phyloP scores from a whole-genome alignment of 2,888 invertebrate species.

The Uloborus plumipes region DNA sequence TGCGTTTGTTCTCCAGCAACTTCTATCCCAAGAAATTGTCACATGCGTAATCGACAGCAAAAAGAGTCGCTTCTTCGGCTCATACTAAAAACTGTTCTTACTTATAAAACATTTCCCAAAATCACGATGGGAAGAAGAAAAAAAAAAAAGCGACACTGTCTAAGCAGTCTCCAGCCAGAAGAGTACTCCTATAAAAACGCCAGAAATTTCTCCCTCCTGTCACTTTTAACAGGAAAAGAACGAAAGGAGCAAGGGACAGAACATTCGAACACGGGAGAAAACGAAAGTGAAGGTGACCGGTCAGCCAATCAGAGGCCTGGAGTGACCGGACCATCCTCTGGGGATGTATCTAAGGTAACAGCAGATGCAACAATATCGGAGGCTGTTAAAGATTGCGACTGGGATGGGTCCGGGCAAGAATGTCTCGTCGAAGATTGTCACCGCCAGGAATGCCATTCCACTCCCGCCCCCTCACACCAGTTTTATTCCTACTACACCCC shows the following conservation, averaged over 20 bases:
- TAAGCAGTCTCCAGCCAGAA: too few relatives aligned
- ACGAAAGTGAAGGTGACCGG: constrained; percentile 28
- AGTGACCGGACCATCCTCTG: constrained; percentile 49
- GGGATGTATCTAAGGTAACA: constrained; percentile 62
- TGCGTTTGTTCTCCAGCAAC: too few relatives aligned
- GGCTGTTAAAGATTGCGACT: constrained; percentile 58
- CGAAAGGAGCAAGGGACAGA: constrained; percentile 1
- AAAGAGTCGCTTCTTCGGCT: too few relatives aligned
- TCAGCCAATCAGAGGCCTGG: constrained; percentile 53
- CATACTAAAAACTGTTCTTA: too few relatives aligned
- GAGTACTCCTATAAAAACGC: constrained; percentile 25
- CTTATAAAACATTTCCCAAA: too few relatives aligned
- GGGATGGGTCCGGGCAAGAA: constrained; percentile 31
- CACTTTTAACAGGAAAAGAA: constrained; percentile 37
- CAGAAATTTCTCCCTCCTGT: constrained; percentile 63
- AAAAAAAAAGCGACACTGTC: too few relatives aligned
- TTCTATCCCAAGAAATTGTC: too few relatives aligned
- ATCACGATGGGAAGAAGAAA: too few relatives aligned
- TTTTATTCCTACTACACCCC: constrained; percentile 20
- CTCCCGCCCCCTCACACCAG: constrained; percentile 8
- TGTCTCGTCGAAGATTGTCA: constrained; percentile 45
- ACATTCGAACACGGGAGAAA: background rate
- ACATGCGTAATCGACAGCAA: too few relatives aligned
- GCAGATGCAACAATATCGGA: constrained; percentile 59
- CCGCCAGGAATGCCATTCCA: constrained; percentile 47